Conservation (phyloP, 2,888 invertebrate species). For the Machimus atricapillus region DNA sequence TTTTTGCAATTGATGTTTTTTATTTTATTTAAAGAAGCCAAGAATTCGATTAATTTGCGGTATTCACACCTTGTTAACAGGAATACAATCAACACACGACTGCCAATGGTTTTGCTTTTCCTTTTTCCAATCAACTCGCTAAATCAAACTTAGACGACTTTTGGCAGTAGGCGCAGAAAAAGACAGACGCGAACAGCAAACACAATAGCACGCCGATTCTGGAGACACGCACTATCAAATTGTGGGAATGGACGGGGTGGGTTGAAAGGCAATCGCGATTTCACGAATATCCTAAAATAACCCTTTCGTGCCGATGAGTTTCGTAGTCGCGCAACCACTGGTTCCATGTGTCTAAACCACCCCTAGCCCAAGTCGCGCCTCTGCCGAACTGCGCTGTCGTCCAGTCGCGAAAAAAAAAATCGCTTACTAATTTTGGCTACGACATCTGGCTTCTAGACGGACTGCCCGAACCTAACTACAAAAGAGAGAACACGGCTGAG, state of each 20-base stretch:
- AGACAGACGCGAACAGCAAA: neutral
- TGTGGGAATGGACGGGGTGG: neutral
- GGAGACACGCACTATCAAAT: slow-evolving; percentile 10
- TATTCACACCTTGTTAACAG: slow-evolving; percentile 12
- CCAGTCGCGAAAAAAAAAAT: neutral
- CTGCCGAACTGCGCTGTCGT: neutral
- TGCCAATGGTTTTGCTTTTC: slow-evolving; percentile 11
- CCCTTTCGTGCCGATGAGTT: neutral
- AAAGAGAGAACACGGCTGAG: neutral
- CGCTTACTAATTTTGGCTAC: neutral
- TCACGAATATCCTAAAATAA: slow-evolving; percentile 17
- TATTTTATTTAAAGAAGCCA: neutral
- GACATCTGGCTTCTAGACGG: neutral
- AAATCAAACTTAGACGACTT: neutral
- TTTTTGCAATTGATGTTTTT: neutral
- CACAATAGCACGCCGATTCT: neutral
- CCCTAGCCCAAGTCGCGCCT: neutral
- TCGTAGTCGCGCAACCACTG: neutral
- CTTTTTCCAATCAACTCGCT: neutral
- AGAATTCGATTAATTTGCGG: neutral
- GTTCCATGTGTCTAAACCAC: neutral
- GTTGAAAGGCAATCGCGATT: neutral
- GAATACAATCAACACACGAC: neutral
- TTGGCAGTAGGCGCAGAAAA: neutral
- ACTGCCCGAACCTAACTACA: neutral